Evolutionary conservation across 1,140 invertebrate genomes (phyloP).

Genomic region (Metaphire vulgaris): DNA sequence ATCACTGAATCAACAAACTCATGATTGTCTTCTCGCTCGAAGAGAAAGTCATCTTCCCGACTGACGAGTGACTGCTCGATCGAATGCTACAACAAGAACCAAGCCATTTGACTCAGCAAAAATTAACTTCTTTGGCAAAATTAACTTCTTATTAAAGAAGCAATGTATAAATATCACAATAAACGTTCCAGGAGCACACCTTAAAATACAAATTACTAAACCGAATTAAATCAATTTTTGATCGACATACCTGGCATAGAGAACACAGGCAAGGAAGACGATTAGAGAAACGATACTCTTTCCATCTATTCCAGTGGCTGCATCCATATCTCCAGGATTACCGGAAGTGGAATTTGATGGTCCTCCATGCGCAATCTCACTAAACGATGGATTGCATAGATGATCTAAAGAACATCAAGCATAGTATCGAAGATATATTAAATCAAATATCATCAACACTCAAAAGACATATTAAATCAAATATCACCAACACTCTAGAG

Average conservation of each 20-base stretch:
- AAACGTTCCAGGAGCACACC: too few species aligned
- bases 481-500: too few species aligned
- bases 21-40: neutral
- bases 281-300: conserved; percentile 75
- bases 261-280: conserved; percentile 88
- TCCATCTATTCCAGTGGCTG: conserved; percentile 41
- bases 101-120: too few species aligned
- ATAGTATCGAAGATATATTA: too few species aligned
- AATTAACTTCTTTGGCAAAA: too few species aligned
- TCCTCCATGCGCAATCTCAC: conserved; percentile 38
- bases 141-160: too few species aligned
- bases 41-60: neutral
- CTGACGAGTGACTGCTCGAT: neutral
- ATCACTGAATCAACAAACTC: neutral
- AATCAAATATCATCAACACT: too few species aligned
- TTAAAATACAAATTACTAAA: too few species aligned
- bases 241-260: conserved; percentile 85
- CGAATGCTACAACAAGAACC: conserved; percentile 2
- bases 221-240: too few species aligned
- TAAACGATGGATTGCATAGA: conserved; percentile 67
- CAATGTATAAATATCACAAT: too few species aligned
- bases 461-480: too few species aligned
- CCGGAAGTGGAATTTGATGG: conserved; percentile 18
- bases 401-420: conserved; percentile 60
- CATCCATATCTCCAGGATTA: conserved; percentile 21